Base-by-base conservation (phyloP, 2,797 vertebrate species). In the Takifugu ocellatus region DNA sequence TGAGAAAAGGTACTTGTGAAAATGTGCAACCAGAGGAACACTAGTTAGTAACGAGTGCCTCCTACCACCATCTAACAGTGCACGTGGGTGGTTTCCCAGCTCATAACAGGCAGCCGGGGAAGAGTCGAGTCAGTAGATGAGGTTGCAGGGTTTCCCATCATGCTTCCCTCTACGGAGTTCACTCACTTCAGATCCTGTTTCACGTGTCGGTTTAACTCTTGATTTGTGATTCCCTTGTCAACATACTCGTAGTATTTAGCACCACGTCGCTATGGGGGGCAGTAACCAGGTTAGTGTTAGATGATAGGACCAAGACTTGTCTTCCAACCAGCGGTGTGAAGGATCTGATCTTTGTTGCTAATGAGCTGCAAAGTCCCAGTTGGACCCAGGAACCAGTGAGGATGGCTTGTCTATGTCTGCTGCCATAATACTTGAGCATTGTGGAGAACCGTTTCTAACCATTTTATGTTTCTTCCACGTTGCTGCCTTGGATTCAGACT, bases 281-380 rank as follows among this genome's bases (percentile, higher is more conserved):
- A 21, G 49, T 10, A 25, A 27, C 59, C 65, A 60, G 61, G 54
- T 72, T 56, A 62, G 56, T 46, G 61, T 61, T 55, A 56, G 51
- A 55, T 46, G 54, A 71, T 0, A 71, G 78, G 84, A 86, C 79
- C 83, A 82, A 79, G 63, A 66, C 70, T 69, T 72, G 75, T 80
- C 73, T 77, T 81, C 73, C 72, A 69, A 36, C 49, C 51, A 55
- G 59, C 52, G 27, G 61, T 42, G n/a, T 45, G 51, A 26, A 26
- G 56, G 31, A 57, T 36, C 8, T 24, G 26, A 10, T 33, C 31
- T 56, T 16, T 43, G 43, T 44, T 44, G 43, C n/a, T n/a, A n/a
- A 2, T 16, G 15, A 6, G 43, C 12, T 43, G 42, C 3, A 43
- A 14, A 43, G 42, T 16, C 26, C 27, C 26, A 47, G 57, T 62